Evolutionary conservation across 2,113 vertebrate genomes (phyloP).

Genomic region (Polypterus senegalus): DNA sequence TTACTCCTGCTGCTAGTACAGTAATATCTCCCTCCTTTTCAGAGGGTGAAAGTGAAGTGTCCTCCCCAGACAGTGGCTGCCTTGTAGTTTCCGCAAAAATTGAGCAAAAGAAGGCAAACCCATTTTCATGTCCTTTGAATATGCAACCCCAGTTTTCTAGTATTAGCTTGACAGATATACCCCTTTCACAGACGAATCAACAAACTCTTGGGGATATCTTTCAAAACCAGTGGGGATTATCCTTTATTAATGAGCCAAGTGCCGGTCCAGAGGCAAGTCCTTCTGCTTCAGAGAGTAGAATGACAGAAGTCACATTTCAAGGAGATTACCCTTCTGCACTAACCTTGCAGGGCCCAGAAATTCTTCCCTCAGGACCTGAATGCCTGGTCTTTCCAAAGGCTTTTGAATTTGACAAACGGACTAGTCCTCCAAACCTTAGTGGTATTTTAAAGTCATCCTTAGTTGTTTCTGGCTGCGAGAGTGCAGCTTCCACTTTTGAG

Average conservation of each 20-base stretch:
- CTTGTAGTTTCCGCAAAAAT: conserved; percentile 38
- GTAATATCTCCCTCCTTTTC: conserved; percentile 50
- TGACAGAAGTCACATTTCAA: conserved; percentile 67
- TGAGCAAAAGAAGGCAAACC: conserved; percentile 83
- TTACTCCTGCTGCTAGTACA: conserved; percentile 71
- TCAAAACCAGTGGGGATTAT: conserved; percentile 98
- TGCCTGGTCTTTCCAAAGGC: conserved; percentile 66
- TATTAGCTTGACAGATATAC: conserved; percentile 68
- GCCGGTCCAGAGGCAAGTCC: conserved; percentile 67
- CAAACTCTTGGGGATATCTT: conserved; percentile 96
- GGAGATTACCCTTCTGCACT: conserved; percentile 59
- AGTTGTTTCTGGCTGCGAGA: conserved; percentile 47
- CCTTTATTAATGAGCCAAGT: conserved; percentile 94
- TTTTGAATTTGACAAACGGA: conserved; percentile 81
- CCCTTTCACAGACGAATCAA: conserved; percentile 73
- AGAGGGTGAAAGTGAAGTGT: conserved; percentile 65
- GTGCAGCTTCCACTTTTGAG: conserved; percentile 57
- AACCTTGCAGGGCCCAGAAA: conserved; percentile 61
- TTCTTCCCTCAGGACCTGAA: conserved; percentile 60
- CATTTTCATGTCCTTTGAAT: conserved; percentile 86
- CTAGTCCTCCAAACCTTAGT: conserved; percentile 67
- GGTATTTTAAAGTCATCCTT: conserved; percentile 39
- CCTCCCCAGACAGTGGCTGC: conserved; percentile 56
- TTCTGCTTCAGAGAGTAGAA: conserved; percentile 48
- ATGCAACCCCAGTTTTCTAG: conserved; percentile 91